Evolutionary conservation across 1,140 invertebrate species (phyloP).

Genomic region (Drosophila pruinosa): DNA sequence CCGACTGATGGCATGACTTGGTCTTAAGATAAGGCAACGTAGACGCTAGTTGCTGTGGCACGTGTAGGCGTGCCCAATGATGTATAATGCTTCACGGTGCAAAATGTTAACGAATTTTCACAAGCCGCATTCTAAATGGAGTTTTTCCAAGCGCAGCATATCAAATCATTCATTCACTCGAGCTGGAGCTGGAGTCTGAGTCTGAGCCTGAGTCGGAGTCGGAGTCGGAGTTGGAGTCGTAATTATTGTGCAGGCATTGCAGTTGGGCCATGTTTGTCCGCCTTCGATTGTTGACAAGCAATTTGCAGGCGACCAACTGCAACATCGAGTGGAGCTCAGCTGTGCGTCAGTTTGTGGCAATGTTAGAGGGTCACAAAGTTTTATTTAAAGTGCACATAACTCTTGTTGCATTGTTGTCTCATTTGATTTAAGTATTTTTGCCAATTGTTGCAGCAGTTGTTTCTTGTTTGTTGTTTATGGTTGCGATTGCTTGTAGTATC

Average conservation of each 20-base stretch:
- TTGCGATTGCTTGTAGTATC: slow-evolving; percentile 10
- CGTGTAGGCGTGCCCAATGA: slow-evolving; percentile 72
- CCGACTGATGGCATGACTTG: slow-evolving; percentile 65
- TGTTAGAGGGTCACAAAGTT: slow-evolving; percentile 62
- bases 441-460: slow-evolving; percentile 57
- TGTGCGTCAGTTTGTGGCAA: slow-evolving; percentile 35
- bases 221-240: slow-evolving; percentile 1
- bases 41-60: slow-evolving; percentile 25
- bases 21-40: slow-evolving; percentile 48
- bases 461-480: slow-evolving; percentile 6
- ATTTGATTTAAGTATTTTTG: slow-evolving; percentile 71
- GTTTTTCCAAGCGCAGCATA: slow-evolving; percentile 70
- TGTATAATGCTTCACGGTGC: slow-evolving; percentile 73
- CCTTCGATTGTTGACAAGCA: slow-evolving; percentile 74
- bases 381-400: slow-evolving; percentile 70
- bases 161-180: slow-evolving; percentile 67
- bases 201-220: slow-evolving; percentile 11
- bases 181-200: not conserved
- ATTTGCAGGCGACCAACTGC: slow-evolving; percentile 49
- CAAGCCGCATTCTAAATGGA: slow-evolving; percentile 69
- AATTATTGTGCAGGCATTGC: slow-evolving; percentile 48
- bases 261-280: slow-evolving; percentile 29
- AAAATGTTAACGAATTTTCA: slow-evolving; percentile 77
- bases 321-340: slow-evolving; percentile 25
- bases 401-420: slow-evolving; percentile 59